Percentiles rank a stretch among this genome's conserved stretches.
Conservation (phyloP, 2,113 vertebrate genomes). For the Forbesichthys papilliferus region DNA sequence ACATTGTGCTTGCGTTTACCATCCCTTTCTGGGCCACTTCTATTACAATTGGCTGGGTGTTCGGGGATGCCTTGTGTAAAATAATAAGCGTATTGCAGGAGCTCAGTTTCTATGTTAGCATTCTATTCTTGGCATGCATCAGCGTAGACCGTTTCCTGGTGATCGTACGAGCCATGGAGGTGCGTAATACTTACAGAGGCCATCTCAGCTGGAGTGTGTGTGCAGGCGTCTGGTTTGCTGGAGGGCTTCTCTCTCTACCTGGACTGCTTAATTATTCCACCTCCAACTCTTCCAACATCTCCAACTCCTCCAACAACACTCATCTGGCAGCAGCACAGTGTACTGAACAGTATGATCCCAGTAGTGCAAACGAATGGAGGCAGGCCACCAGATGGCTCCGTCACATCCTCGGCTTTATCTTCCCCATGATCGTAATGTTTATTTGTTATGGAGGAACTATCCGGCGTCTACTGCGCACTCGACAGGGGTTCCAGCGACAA, state of each 20-base stretch:
- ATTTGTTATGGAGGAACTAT: conserved; percentile 70
- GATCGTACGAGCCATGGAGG: conserved; percentile 71
- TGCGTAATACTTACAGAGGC: conserved; percentile 32
- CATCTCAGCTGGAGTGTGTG: conserved; percentile 61
- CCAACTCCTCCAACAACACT: accelerated
- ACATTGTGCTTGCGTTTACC: conserved; percentile 70
- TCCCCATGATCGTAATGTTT: conserved; percentile 72
- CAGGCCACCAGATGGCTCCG: conserved; percentile 65
- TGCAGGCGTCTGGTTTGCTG: conserved; percentile 63
- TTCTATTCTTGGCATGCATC: conserved; percentile 79
- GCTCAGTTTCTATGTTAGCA: conserved; percentile 79
- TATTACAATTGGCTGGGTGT: conserved; percentile 67
- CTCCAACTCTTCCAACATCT: accelerated
- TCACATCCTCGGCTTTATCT: conserved; percentile 67
- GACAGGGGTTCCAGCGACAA: conserved; percentile 62
- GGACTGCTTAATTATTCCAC: conserved; percentile 56
- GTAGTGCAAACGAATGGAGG: conserved; percentile 57
- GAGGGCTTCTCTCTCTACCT: conserved; percentile 64
- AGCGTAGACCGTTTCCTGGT: conserved; percentile 79
- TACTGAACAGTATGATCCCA: conserved; percentile 42
- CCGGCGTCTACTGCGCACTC: conserved; percentile 59
- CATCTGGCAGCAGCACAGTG: conserved; percentile 31
- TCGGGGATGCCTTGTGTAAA: conserved; percentile 75
- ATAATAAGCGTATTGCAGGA: conserved; percentile 68
- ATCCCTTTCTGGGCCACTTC: conserved; percentile 75